Evolutionary conservation across 2,113 vertebrate genomes (phyloP).

Genomic region (Ceyx margarethae): DNA sequence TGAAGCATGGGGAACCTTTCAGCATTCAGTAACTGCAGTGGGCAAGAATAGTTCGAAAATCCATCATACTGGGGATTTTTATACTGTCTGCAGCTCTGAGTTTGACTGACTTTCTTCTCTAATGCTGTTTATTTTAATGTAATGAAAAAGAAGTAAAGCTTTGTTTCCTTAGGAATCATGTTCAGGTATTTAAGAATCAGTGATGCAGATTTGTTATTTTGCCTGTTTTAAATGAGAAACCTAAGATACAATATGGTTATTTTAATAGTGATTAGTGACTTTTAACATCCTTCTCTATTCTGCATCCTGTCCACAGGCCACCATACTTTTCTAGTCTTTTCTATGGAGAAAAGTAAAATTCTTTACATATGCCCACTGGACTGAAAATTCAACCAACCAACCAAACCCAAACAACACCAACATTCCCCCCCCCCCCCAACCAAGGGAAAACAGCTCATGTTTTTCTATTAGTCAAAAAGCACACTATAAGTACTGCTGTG

Average conservation of each 20-base stretch:
- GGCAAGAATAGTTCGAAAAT: not conserved
- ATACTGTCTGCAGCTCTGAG: not conserved
- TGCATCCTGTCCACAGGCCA: not conserved
- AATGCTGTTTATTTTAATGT: not conserved
- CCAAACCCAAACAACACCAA: not conserved
- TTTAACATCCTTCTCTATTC: not conserved
- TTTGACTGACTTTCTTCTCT: not conserved
- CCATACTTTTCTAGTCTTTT: not conserved
- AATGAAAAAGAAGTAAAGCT: not conserved
- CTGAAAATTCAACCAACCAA: not conserved
- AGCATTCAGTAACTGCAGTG: not conserved
- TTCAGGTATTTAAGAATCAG: not conserved
- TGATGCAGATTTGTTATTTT: not conserved
- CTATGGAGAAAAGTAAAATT: not conserved
- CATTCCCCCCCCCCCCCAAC: no score
- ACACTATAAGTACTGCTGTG: not conserved
- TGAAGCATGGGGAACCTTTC: not conserved
- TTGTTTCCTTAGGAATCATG: not conserved
- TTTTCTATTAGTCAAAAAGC: not conserved
- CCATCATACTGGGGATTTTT: rapidly evolving
- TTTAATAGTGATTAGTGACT: not conserved
- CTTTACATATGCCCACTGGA: not conserved
- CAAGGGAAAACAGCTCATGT: not conserved
- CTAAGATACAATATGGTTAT: not conserved
- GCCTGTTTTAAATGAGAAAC: not conserved